phyloP scores from a whole-genome alignment of 2,888 invertebrate species.

The Acrobasis consociella region DNA sequence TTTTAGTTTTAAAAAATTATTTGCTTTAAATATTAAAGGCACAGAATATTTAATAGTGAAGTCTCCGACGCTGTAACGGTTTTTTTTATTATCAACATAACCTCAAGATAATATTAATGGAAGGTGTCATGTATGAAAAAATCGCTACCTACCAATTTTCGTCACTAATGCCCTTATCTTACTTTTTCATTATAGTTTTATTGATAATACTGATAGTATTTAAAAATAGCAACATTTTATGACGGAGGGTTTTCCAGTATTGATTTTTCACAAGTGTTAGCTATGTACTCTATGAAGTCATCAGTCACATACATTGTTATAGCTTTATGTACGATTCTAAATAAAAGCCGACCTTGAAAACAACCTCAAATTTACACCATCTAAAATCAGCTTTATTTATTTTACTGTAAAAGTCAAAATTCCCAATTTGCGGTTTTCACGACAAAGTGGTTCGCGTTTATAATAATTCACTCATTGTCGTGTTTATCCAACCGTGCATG shows the following conservation, averaged over 20 bases:
- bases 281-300: conserved; percentile 9
- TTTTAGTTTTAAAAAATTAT: too few relatives aligned
- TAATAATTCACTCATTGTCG: conserved; percentile 1
- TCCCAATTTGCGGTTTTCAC: conserved; percentile 2
- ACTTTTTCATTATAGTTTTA: neutral
- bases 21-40: too few relatives aligned
- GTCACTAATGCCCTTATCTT: neutral
- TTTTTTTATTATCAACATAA: neutral
- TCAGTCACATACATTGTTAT: neutral
- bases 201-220: neutral
- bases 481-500: conserved; percentile 1
- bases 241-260: neutral
- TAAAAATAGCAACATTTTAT: neutral
- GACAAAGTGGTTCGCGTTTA: conserved; percentile 1
- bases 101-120: neutral
- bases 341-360: conserved; percentile 1
- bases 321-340: neutral
- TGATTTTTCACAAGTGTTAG: neutral
- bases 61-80: neutral
- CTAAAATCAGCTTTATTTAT: neutral
- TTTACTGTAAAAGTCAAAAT: neutral
- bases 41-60: too few relatives aligned
- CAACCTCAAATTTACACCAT: neutral
- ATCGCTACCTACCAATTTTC: neutral
- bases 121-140: neutral